Evolutionary conservation across 2,113 vertebrate species (phyloP), one percentile per base, ranked within the genome.

Genomic region (Toxotes jaculatrix): DNA sequence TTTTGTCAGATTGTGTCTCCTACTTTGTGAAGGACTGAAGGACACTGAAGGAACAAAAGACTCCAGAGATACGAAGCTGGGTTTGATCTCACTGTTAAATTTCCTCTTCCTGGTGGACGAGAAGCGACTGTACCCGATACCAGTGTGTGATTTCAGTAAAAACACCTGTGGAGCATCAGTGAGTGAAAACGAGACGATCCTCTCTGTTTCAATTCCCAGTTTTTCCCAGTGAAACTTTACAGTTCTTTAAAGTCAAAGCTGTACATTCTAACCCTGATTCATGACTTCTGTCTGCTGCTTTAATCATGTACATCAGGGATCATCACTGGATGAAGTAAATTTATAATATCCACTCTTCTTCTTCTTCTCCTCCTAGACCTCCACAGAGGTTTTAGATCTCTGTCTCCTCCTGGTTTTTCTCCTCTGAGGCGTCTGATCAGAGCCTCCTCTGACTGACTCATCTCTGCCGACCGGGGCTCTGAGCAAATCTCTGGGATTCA

Each of bases 401-500:
- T 7, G 5, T 51, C 36, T 79, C 45, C 66, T 55, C 36, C 19
- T 64, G 76, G 65, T 32, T 61, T 53, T 62, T 1, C 27, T 63
- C 27, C 57, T 63, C 59, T 1, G 57, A 62, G 66, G 56, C 34
- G 45, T 51, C 65, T 51, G 65, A 70, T 53, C 76, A 70, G 45
- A 79, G 42, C 19, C 67, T 64, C 19, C 5, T 43, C 47, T 47
- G 21, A 57, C 71, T 55, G 69, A 80, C 78, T 80, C 71, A 55
- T 51, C 21, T n/a, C 74, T 67, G 51, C 21, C 55, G 64, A 60
- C n/a, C 31, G 42, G 21, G 36, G 13, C 40, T 40, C 78, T 51
- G 55, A 82, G 16, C 57, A 75, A 62, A 82, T 69, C 79, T 70
- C 38, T 16, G 69, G 68, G 77, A 79, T 79, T 69, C 61, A 49